Evolutionary conservation across 1,140 invertebrate genomes (phyloP), one percentile per base, ranked within the genome.

Genomic region (Oncopodura yosiiana): DNA sequence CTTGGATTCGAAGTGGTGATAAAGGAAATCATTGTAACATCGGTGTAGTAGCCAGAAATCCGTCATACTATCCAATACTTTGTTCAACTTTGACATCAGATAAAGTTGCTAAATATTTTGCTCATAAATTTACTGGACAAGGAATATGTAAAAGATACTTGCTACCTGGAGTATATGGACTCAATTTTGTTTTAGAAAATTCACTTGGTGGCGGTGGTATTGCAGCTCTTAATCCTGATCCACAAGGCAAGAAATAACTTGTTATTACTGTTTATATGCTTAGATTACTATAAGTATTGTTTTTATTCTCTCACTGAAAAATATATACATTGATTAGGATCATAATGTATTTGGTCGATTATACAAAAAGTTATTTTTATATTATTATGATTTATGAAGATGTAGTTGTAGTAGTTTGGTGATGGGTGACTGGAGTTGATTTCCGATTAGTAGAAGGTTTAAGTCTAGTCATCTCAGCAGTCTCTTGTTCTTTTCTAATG

Each of bases 21-120:
- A 77, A 77, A 61, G 75, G 73, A 37, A 69, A 77, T 60, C 67
- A 61, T 45, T 71, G 67, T 51, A 77, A 77, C 62, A 73, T 77
- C 54, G 75, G 74, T 60, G 73, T 77, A 14, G 67, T 77, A 46
- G 74, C 75, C 2, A 59, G 74, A 53, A 62, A 72, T 58, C 72
- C 74, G 26, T 56, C 58, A 5, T 68, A 66, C 34, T 65, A 72
- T 37, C 73, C 74, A 3, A 71, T 71, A 37, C 52, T 77, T 24
- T 56, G 65, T 52, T 45, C 67, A 12, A 61, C 63, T 6, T 59
- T 77, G n/a, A 75, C 74, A 16, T 60, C 66, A 21, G 52, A 68
- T 44, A 62, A 67, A 45, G 70, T 77, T 2, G 67, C 66, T 12
- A 34, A 69, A 24, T 75, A 74, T 60, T 76, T 77, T 51, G 42